phyloP scores from a whole-genome alignment of 2,888 invertebrate genomes.

The Drosophila macrospina region DNA sequence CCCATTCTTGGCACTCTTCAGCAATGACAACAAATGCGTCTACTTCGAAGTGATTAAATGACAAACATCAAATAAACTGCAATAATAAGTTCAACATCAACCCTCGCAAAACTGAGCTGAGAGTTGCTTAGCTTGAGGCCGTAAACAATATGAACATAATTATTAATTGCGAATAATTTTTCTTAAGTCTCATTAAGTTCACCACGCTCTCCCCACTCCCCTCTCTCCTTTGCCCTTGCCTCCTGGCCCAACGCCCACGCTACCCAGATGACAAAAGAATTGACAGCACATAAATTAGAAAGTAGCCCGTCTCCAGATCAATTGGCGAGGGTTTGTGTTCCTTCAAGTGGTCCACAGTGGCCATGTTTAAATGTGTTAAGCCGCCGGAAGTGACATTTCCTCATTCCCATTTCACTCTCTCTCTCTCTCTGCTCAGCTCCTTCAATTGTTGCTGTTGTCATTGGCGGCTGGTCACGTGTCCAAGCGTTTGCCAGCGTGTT shows the following conservation, averaged over 20 bases:
- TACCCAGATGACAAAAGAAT: constrained; percentile 77
- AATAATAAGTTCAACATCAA: constrained; percentile 63
- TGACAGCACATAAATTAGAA: constrained; percentile 82
- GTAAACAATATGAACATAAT: constrained; percentile 78
- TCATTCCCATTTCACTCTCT: constrained; percentile 41
- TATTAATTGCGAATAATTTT: constrained; percentile 81
- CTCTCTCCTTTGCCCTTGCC: neutral
- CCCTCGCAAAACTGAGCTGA: too few relatives aligned
- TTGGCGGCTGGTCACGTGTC: constrained; percentile 72
- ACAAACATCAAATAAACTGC: constrained; percentile 81
- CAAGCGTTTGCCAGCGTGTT: constrained; percentile 70
- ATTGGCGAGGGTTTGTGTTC: constrained; percentile 30
- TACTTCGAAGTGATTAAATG: constrained; percentile 75
- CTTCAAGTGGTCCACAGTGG: constrained; percentile 53
- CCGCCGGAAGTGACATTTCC: constrained; percentile 79
- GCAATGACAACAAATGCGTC: constrained; percentile 75
- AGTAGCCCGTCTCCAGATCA: constrained; percentile 57
- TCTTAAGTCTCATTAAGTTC: constrained; percentile 80
- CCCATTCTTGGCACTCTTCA: constrained; percentile 43
- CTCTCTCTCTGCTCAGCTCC: constrained; percentile 25
- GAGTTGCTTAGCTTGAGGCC: constrained; percentile 41
- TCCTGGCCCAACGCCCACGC: constrained; percentile 15
- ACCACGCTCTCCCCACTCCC: constrained; percentile 34
- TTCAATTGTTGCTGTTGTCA: constrained; percentile 30
- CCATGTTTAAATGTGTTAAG: constrained; percentile 77